Conservation (phyloP, 2,888 invertebrate genomes). For the Cataglyphis cursor region DNA sequence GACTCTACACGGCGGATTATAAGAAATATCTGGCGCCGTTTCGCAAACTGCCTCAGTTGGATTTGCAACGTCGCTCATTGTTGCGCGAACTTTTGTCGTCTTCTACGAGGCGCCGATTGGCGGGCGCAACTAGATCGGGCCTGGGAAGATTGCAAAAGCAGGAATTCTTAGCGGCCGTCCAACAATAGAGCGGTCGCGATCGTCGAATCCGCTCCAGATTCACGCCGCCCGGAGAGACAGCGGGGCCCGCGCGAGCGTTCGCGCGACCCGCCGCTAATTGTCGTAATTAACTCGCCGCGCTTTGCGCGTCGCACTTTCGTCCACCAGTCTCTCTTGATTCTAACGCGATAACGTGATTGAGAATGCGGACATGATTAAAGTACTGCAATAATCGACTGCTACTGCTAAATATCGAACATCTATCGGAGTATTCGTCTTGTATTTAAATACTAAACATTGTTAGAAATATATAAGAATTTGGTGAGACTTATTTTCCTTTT, state of each 20-base stretch:
- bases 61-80: constrained; percentile 76
- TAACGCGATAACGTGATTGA: constrained; percentile 16
- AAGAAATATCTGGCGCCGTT: constrained; percentile 74
- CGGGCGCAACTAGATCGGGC: constrained; percentile 73
- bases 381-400: too few relatives aligned
- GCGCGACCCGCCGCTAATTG: constrained; percentile 58
- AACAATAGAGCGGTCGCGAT: constrained; percentile 78
- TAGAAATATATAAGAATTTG: neutral
- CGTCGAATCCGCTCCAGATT: constrained; percentile 82
- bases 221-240: constrained; percentile 48
- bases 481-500: neutral
- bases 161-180: constrained; percentile 81
- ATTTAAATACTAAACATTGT: neutral
- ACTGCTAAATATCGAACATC: neutral
- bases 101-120: constrained; percentile 72
- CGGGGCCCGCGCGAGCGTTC: constrained; percentile 44
- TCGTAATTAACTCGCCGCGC: constrained; percentile 53
- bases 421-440: neutral
- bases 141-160: constrained; percentile 85
- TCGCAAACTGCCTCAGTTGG: constrained; percentile 72
- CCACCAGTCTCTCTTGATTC: neutral
- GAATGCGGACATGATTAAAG: constrained; percentile 29
- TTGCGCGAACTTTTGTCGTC: constrained; percentile 77
- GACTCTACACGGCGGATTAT: constrained; percentile 63
- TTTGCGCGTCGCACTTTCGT: constrained; percentile 19